Base-by-base conservation (phyloP, 2,113 vertebrate genomes). In the Puntigrus tetrazona region DNA sequence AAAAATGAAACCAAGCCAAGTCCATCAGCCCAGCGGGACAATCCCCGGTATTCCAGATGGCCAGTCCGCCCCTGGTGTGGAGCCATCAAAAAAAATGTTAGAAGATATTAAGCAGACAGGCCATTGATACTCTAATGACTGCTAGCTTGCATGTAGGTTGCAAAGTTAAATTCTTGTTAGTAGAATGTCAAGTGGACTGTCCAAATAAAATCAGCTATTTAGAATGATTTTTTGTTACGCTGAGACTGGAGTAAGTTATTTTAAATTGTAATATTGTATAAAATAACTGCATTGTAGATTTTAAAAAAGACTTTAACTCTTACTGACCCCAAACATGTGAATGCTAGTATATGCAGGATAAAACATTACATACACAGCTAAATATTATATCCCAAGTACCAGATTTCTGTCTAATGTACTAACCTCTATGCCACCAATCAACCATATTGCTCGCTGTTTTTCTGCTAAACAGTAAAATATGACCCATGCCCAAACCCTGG, bases 401-500 rank as follows among this genome's bases (percentile, higher is more conserved):
- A 36, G 9, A 61, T 25, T 27, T 5, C 13, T 20, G 9, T n/a
- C 7, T 22, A 25, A 41, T 43, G 59, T 65, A 67, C 16, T 20
- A 65, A 50, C 57, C 43, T 25, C 25, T 0, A 36, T 25, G 27
- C 5, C 47, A 18, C 9, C 34, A 50, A 38, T 82, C 16, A 74
- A 45, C 47, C 57, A 38, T 59, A n/a, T 72, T 9, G 29, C 73
- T 25, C 27, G 72, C 10, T 43, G 7, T 36, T 29, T 45, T 8
- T 63, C 29, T 76, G 4, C 13, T 29, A 22, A 55, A n/a, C 92
- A 97, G 96, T 97, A 88, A 97, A 96, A 89, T 97, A 97, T 2
- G 96, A 98, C 90, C 96, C 96, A 0, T 97, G 97, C 90, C 94
- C 96, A 87, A 98, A 98, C 90, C 97, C 97, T 0, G 97, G 97